Percentiles rank a stretch among this genome's conserved stretches.
These are phyloP conservation scores for Ctenomys sociabilis DNA, from an alignment of 2,113 vertebrate species.

Conservation along the genomic window DNA sequence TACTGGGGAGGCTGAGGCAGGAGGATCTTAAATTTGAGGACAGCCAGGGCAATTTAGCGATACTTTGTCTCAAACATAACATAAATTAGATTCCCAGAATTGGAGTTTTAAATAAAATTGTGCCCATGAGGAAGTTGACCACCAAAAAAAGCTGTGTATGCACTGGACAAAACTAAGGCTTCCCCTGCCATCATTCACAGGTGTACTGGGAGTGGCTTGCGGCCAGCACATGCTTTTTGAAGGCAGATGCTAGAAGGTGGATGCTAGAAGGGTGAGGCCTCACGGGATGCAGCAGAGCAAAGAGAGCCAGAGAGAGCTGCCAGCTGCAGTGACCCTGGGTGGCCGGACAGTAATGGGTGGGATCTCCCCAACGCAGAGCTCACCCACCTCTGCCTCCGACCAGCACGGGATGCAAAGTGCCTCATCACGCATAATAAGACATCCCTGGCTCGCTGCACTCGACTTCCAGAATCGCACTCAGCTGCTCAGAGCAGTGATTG, in stretches of 20 bases:
- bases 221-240: neutral
- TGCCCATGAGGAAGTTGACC: neutral
- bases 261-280: neutral
- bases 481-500: neutral
- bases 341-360: neutral
- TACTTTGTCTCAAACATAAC: neutral
- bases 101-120: neutral
- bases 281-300: neutral
- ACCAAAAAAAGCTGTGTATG: neutral
- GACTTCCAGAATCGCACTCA: constrained; percentile 32
- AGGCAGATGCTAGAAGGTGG: too few relatives aligned
- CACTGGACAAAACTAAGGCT: neutral
- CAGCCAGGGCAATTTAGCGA: neutral
- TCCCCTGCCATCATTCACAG: neutral
- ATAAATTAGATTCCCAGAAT: neutral
- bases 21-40: neutral
- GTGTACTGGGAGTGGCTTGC: neutral
- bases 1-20: neutral
- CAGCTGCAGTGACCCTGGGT: neutral
- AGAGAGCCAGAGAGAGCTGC: neutral
- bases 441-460: neutral
- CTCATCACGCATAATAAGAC: neutral
- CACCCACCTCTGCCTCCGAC: neutral
- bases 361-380: neutral
- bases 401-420: neutral